Evolutionary conservation across 2,888 invertebrate species (phyloP), one percentile per base, ranked within the genome.

Genomic region (Eupithecia centaureata): DNA sequence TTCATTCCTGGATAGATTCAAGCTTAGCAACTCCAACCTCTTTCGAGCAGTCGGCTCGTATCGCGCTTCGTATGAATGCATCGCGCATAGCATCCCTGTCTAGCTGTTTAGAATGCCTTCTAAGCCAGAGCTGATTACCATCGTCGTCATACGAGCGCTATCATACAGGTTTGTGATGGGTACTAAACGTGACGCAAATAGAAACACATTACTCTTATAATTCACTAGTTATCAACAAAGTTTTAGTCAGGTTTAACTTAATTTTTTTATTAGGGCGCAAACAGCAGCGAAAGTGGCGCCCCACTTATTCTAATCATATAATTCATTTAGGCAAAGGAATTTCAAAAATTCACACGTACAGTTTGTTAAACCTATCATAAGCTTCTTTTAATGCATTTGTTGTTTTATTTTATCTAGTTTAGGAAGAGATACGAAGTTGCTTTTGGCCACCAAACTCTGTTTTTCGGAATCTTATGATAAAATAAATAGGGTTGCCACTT

Each of bases 101-200:
- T 38, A 15, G 32, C 35, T 68, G 58, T 33, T 62, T 61, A 61
- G 64, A 65, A 68, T 63, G 22, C 59, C 54, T 42, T 51, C 64
- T 65, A 64, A 63, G 47, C 42, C 52, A 27, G 27, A 63, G 64
- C 66, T 63, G 69, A 74, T 72, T 71, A 69, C 65, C 64, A 69
- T 71, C 72, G 38, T 28, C 58, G 58, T 64, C 68, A 65, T 61
- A 32, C 65, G 61, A 61, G 68, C 67, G 66, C 66, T 58, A 65
- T 65, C 56, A 63, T 66, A 70, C 72, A 65, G 61, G 70, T 73
- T 74, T 73, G 70, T 72, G 74, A 74, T 68, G 63, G 64, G 62
- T 67, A 65, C 65, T 51, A 63, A 57, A 70, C 73, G 71, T 75
- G 71, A 73, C 68, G 61, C 5, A 67, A 73, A 73, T 75, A 73